These are phyloP conservation scores for Pyrrhosoma nymphula DNA, from an alignment of 2,888 invertebrate species.

Conservation along the genomic window DNA sequence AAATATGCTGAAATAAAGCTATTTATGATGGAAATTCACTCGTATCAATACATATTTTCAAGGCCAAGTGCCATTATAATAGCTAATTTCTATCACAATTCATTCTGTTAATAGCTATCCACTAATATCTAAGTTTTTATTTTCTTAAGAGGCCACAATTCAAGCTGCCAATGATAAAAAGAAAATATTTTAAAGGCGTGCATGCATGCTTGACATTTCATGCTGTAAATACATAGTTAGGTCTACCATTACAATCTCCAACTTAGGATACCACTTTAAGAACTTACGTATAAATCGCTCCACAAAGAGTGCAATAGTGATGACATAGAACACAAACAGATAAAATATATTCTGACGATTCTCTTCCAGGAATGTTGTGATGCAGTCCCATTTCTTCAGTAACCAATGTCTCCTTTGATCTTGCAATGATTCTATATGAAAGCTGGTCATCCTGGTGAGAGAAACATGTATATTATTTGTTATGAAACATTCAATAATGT, in stretches of 20 bases:
- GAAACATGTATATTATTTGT: neutral
- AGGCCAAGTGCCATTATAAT: no score
- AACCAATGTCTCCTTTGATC: constrained; percentile 86
- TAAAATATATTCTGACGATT: constrained; percentile 98
- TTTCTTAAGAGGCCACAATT: no score
- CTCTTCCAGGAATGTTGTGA: constrained; percentile 95
- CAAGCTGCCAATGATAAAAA: no score
- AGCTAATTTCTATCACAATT: no score
- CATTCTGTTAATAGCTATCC: no score
- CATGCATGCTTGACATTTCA: no score
- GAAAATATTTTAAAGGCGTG: no score
- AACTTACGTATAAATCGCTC: constrained; percentile 94
- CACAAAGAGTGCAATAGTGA: constrained; percentile 95
- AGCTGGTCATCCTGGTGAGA: constrained; percentile 90
- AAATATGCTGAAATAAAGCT: no score
- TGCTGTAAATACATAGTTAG: no score
- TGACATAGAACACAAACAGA: constrained; percentile 95
- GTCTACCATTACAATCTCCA: neutral
- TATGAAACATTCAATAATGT: neutral
- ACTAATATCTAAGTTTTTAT: no score
- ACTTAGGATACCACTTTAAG: neutral
- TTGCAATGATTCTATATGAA: constrained; percentile 91
- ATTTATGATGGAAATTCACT: no score
- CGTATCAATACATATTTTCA: no score
- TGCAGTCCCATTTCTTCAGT: constrained; percentile 89